Evolutionary conservation across 2,113 vertebrate genomes (phyloP).

Genomic region (Euleptes europaea): DNA sequence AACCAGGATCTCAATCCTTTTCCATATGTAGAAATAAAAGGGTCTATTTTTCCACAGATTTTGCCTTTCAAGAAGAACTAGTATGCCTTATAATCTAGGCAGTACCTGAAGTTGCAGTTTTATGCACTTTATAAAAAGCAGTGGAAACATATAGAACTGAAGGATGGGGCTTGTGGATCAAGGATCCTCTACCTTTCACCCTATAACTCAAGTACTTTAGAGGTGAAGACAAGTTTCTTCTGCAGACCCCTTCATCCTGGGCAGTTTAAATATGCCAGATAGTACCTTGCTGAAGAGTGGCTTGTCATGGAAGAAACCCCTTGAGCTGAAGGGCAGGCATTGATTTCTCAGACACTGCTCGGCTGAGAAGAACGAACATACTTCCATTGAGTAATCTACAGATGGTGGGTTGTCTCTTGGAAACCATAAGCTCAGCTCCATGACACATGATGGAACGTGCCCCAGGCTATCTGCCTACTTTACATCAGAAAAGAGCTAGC

Average conservation of each 20-base stretch:
- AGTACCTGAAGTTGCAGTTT: background rate
- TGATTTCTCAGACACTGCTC: background rate
- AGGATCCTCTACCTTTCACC: no score
- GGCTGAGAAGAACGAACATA: accelerated
- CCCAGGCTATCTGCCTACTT: background rate
- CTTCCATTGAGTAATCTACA: background rate
- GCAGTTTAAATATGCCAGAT: background rate
- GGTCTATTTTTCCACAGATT: background rate
- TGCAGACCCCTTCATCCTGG: background rate
- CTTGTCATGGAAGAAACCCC: background rate
- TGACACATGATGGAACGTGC: background rate
- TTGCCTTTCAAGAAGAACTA: background rate
- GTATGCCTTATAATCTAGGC: background rate
- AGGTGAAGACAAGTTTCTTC: background rate
- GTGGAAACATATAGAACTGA: no score
- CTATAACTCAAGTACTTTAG: background rate
- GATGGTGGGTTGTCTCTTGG: background rate
- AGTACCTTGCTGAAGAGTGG: background rate
- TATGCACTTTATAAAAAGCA: no score
- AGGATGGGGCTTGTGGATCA: no score
- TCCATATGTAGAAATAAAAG: background rate
- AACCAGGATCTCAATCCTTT: background rate
- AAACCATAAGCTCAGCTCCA: background rate
- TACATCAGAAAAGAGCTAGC: background rate
- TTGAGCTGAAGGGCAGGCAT: accelerated